A percentile compares a stretch with the other conserved stretches of the same genome.
Evolutionary conservation across 2,888 invertebrate species (phyloP).

Genomic region (Cerastoderma edule): DNA sequence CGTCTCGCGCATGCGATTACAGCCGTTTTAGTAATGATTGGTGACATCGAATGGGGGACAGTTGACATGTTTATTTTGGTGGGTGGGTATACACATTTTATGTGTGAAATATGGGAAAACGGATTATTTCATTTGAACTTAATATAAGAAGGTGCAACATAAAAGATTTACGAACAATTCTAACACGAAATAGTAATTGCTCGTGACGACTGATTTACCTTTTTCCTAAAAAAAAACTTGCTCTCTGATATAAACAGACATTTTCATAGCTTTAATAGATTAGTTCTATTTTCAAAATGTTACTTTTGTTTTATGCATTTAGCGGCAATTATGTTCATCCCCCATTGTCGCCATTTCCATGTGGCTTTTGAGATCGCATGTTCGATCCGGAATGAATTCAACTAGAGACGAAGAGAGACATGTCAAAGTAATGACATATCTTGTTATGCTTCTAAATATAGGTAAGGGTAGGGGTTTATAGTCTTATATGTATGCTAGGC

Average conservation of each 20-base stretch:
- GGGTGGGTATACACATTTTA: too few relatives aligned
- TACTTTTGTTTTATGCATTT: neutral
- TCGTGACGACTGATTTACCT: neutral
- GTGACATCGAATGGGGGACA: constrained; percentile 1
- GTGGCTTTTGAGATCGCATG: too few relatives aligned
- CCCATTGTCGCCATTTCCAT: neutral
- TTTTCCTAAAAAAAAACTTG: neutral
- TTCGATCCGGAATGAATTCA: too few relatives aligned
- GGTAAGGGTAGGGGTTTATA: too few relatives aligned
- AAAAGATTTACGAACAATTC: neutral
- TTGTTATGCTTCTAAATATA: too few relatives aligned
- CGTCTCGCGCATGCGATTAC: constrained; percentile 6
- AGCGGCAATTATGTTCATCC: neutral
- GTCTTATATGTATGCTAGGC: too few relatives aligned
- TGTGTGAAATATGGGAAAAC: too few relatives aligned
- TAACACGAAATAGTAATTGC: neutral
- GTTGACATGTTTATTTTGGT: constrained; percentile 17
- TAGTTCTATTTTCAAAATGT: neutral
- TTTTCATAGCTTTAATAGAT: neutral
- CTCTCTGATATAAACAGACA: neutral
- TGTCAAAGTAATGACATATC: too few relatives aligned
- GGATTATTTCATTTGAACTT: neutral
- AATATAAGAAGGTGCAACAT: neutral
- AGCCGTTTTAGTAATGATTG: neutral
- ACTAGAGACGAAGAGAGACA: too few relatives aligned